A percentile compares a stretch with the other conserved stretches of the same genome.
Conservation (phyloP, 1,140 invertebrate species). For the Telenomus remus region DNA sequence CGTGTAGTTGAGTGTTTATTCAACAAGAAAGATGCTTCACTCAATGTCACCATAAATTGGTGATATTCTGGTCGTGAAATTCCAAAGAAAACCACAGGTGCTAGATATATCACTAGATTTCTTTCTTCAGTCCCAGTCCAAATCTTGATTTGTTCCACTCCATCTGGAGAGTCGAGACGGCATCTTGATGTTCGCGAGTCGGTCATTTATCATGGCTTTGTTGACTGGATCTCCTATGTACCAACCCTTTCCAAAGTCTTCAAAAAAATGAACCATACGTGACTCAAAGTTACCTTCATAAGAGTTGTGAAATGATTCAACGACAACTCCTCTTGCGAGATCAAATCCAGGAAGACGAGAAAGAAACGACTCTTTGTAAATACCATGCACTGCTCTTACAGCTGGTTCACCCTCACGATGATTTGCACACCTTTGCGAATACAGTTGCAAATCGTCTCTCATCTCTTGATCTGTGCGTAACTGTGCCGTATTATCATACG, state of each 20-base stretch:
- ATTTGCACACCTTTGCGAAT: too few species aligned
- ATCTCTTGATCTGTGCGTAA: conserved; percentile 6
- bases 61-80: neutral
- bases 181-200: conserved; percentile 1
- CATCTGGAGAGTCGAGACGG: conserved; percentile 6
- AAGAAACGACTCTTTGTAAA: too few species aligned
- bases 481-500: neutral
- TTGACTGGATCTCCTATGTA: neutral
- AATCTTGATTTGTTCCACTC: conserved; percentile 25
- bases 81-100: neutral
- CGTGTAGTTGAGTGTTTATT: neutral
- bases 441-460: neutral
- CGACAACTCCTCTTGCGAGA: too few species aligned
- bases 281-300: too few species aligned
- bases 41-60: neutral
- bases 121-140: too few species aligned
- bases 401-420: too few species aligned
- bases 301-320: too few species aligned
- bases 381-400: too few species aligned
- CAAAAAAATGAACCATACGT: neutral
- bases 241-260: neutral
- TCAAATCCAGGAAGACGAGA: too few species aligned
- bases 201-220: neutral
- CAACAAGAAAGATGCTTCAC: neutral
- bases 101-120: conserved; percentile 1